Evolutionary conservation across 2,797 vertebrate species (phyloP).

Genomic region (Amazona ochrocephala): DNA sequence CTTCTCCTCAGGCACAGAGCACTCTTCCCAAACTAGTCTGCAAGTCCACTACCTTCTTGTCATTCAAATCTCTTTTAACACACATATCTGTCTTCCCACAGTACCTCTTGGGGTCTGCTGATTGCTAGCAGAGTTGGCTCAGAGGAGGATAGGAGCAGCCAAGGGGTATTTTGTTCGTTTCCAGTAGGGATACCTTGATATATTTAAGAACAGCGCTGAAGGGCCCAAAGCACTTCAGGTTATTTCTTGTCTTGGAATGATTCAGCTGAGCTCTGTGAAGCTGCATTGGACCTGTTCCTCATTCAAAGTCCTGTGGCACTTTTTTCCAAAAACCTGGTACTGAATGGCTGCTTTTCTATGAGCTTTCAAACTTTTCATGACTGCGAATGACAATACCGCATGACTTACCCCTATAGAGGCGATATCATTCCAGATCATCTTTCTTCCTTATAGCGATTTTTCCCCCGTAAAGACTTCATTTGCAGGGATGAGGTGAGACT

Average conservation of each 20-base stretch:
- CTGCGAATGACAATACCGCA: fast-evolving
- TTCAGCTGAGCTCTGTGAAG: neutral
- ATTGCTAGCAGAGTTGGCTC: neutral
- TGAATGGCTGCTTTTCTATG: neutral
- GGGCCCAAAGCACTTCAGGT: neutral
- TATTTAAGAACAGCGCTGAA: neutral
- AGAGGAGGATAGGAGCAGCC: neutral
- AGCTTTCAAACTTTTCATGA: neutral
- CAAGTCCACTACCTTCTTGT: neutral
- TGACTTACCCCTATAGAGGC: neutral
- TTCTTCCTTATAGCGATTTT: neutral
- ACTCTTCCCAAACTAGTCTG: neutral
- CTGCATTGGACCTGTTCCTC: neutral
- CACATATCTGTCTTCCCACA: neutral
- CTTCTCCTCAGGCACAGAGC: neutral
- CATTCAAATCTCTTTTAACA: fast-evolving
- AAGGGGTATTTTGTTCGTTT: neutral
- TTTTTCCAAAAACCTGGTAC: neutral
- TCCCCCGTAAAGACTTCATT: neutral
- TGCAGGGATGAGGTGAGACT: neutral
- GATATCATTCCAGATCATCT: neutral
- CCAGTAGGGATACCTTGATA: neutral
- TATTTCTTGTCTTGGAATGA: neutral
- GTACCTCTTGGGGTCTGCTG: neutral
- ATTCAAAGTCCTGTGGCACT: neutral